Base-by-base conservation (phyloP, 2,888 invertebrate genomes). In the Sarcophaga subvicina region DNA sequence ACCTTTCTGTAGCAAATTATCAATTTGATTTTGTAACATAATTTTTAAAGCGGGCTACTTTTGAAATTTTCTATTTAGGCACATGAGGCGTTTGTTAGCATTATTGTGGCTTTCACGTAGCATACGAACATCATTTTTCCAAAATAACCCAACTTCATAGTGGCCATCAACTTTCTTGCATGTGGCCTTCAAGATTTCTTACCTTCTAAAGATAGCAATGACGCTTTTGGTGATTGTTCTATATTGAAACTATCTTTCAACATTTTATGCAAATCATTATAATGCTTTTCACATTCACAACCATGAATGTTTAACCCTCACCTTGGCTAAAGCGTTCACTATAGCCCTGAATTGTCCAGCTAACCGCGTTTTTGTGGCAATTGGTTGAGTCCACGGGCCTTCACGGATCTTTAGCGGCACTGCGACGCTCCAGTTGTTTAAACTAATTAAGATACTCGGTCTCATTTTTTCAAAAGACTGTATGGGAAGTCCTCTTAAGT, bases 41-140 rank as follows among this genome's bases (percentile, higher is more conserved):
- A 49, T 49, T 73, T 64, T 81, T 22, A 88, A 84, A 27, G 69
- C 72, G 20, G 70, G 60, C 17, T 89, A 87, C 67, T 76, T 83
- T 8, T 70, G 11, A 25, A 88, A 60, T 86, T 86, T 89, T 69
- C 72, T 86, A 27, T 89, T 82, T 6, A 89, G 59, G 45, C 87
- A 89, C 79, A 75, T 64, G 17, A 87, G 72, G 20, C 88, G 85
- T 70, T 76, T 81, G 22, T 66, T 75, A 12, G 89, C 90, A 63
- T 79, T 89, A 49, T 66, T 11, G 37, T 69, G 70, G 62, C 75
- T 80, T 62, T 73, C 73, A 17, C 73, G 72, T 11, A 80, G 27
- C 0, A 45, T 1, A 37, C 37, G 37, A 37, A 10, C 37, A 37
- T 37, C 37, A 10, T 8, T 37, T 37, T 37, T 37, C 37, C 10